Evolutionary conservation across 1,140 invertebrate species (phyloP).

Genomic region (Agrypnia vestita): DNA sequence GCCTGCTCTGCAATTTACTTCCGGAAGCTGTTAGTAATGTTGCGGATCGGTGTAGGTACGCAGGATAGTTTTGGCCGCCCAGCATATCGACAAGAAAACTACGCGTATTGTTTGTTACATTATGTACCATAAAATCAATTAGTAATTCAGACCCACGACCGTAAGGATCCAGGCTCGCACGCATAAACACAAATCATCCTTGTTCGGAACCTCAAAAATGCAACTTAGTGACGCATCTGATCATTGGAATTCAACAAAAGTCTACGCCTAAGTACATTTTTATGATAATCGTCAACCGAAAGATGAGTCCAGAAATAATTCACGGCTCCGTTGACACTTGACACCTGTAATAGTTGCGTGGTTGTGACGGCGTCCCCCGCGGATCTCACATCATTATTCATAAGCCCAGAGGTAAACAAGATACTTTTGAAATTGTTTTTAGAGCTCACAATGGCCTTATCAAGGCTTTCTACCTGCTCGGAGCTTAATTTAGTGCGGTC

Average conservation of each 20-base stretch:
- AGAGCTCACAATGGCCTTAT: constrained; percentile 45
- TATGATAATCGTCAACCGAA: constrained; percentile 54
- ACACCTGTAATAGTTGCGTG: constrained; percentile 47
- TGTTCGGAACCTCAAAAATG: constrained; percentile 1
- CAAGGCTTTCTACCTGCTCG: constrained; percentile 31
- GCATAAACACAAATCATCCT: not conserved
- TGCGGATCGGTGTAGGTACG: too few species aligned
- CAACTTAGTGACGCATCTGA: not conserved
- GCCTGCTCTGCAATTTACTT: too few species aligned
- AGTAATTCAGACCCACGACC: not conserved
- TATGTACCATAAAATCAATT: not conserved
- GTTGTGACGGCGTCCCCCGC: constrained; percentile 38
- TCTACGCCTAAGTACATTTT: constrained; percentile 24
- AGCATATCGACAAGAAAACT: too few species aligned
- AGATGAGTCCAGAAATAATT: constrained; percentile 54
- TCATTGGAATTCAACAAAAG: constrained; percentile 40
- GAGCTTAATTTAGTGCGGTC: constrained; percentile 38
- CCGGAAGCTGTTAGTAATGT: too few species aligned
- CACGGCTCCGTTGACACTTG: constrained; percentile 59
- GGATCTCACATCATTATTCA: constrained; percentile 57
- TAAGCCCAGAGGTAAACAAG: constrained; percentile 50
- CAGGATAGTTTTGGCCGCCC: too few species aligned
- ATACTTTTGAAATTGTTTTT: constrained; percentile 53
- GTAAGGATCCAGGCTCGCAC: not conserved
- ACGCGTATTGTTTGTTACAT: not conserved